Conservation (phyloP, 2,113 vertebrate genomes). For the Porphyrio hochstetteri region DNA sequence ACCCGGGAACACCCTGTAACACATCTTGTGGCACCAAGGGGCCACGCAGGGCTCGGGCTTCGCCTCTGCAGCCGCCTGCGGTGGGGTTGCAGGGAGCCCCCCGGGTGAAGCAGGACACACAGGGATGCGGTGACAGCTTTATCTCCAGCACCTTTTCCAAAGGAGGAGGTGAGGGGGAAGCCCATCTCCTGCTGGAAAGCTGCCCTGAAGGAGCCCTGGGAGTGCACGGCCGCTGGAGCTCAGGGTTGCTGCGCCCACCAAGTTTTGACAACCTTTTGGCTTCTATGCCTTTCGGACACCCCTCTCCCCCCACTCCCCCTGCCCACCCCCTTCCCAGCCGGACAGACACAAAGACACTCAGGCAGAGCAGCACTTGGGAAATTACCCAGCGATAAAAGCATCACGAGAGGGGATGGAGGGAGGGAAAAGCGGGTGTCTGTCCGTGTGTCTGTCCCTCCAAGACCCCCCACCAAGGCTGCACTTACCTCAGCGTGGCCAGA, state of each 20-base stretch:
- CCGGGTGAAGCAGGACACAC: fast-evolving
- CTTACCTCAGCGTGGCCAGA: slow-evolving; percentile 36
- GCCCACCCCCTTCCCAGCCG: background rate
- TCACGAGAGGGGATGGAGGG: too few relatives aligned
- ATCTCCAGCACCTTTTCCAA: background rate
- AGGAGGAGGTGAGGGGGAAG: background rate
- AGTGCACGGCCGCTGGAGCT: background rate
- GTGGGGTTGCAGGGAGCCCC: background rate
- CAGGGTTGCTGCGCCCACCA: fast-evolving
- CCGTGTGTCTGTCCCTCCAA: too few relatives aligned
- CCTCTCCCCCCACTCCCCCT: too few relatives aligned
- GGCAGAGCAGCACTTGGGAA: background rate
- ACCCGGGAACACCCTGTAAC: fast-evolving
- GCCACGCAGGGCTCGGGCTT: too few relatives aligned
- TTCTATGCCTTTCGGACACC: background rate
- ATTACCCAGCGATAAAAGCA: background rate
- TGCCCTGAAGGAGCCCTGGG: too few relatives aligned
- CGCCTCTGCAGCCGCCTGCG: too few relatives aligned
- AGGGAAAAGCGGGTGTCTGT: background rate
- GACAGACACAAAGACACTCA: background rate
- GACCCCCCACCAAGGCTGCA: background rate
- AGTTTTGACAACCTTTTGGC: background rate
- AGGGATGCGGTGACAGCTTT: fast-evolving
- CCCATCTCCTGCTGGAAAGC: too few relatives aligned
- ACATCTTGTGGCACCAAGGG: fast-evolving